These are phyloP conservation scores for Sylvia atricapilla DNA, from an alignment of 2,113 vertebrate genomes.

Conservation along the genomic window DNA sequence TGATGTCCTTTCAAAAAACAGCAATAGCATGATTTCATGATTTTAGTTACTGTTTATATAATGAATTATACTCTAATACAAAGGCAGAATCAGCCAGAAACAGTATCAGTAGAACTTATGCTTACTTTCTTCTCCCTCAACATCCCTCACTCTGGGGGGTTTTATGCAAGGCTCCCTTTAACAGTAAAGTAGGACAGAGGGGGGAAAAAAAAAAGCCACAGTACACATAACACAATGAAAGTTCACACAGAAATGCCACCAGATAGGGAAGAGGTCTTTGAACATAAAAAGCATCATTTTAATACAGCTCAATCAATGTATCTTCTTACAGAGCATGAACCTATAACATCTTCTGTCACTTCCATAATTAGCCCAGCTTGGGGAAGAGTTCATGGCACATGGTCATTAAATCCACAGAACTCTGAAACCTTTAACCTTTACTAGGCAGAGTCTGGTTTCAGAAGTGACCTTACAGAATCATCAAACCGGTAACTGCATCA, in stretches of 20 bases:
- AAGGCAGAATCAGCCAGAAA: not conserved
- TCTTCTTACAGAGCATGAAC: conserved; percentile 60
- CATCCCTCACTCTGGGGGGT: not conserved
- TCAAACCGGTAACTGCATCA: not conserved
- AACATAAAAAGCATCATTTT: not conserved
- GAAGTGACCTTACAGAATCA: conserved; percentile 71
- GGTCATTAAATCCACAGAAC: conserved; percentile 1
- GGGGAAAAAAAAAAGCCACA: not conserved
- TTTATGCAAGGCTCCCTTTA: not conserved
- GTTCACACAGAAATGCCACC: not conserved
- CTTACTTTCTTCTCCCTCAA: not conserved
- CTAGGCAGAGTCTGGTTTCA: conserved; percentile 78
- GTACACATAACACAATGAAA: not conserved
- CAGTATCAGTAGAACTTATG: not conserved
- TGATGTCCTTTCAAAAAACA: not conserved
- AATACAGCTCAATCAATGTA: not conserved
- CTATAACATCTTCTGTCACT: conserved; percentile 19
- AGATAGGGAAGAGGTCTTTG: not conserved
- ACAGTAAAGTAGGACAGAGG: not conserved
- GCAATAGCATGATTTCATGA: not conserved
- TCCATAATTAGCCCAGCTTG: conserved; percentile 74
- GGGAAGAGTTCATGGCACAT: conserved; percentile 8
- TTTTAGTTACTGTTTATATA: not conserved
- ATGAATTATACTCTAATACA: not conserved
- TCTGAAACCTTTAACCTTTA: conserved; percentile 79